Percentiles rank a stretch among this genome's conserved stretches.
Conservation (phyloP, 1,140 invertebrate species). For the Diploscapter pachys region DNA sequence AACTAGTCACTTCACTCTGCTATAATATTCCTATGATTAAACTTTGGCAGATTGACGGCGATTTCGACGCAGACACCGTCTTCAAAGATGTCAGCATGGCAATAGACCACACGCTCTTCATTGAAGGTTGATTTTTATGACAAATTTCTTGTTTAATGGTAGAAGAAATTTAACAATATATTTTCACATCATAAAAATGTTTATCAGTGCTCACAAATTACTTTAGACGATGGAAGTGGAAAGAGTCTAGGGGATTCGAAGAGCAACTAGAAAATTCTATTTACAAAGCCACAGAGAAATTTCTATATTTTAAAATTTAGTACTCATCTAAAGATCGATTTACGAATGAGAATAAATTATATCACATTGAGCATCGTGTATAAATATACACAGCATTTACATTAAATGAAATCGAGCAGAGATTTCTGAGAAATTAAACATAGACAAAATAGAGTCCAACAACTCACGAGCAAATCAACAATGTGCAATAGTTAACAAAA, state of each 20-base stretch:
- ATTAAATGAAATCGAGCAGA: no score
- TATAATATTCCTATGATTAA: neutral
- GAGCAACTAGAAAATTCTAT: neutral
- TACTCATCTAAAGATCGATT: no score
- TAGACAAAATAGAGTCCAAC: no score
- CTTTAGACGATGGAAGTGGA: slow-evolving; percentile 48
- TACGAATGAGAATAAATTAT: no score
- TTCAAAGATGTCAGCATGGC: slow-evolving; percentile 48
- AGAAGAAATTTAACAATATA: neutral
- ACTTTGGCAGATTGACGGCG: slow-evolving; percentile 48
- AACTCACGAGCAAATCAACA: no score
- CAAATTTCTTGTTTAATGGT: neutral
- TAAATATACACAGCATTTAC: no score
- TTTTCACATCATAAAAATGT: neutral
- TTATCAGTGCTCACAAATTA: neutral
- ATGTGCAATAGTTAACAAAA: no score
- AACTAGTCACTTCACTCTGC: neutral
- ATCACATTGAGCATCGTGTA: no score
- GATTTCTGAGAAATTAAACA: no score
- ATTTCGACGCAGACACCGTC: slow-evolving; percentile 45
- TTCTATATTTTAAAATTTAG: no score
- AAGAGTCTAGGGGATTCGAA: slow-evolving; percentile 46
- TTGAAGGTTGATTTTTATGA: slow-evolving; percentile 41
- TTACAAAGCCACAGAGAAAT: no score
- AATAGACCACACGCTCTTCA: slow-evolving; percentile 51